Evolutionary conservation across 2,888 invertebrate genomes (phyloP).

Genomic region (Cantharis nigra): DNA sequence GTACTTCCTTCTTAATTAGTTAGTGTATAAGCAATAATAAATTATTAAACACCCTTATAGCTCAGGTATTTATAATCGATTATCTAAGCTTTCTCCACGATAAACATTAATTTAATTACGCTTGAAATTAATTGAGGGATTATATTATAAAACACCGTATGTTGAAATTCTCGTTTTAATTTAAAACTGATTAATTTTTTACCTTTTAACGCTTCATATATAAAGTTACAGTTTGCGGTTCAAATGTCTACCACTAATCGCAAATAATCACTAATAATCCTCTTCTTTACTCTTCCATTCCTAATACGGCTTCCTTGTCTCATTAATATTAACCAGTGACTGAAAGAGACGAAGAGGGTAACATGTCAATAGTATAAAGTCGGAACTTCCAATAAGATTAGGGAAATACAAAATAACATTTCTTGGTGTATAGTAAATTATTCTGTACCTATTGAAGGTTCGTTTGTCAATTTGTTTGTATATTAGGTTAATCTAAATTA

Average conservation of each 20-base stretch:
- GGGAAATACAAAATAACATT: conserved; percentile 48
- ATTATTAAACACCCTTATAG: neutral
- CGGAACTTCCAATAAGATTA: conserved; percentile 48
- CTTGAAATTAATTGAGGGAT: neutral
- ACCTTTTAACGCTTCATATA: conserved; percentile 19
- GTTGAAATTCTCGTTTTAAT: neutral
- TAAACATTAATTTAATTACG: neutral
- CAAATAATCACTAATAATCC: conserved; percentile 50
- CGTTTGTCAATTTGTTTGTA: conserved; percentile 41
- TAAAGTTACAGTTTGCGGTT: conserved; percentile 39
- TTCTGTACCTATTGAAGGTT: conserved; percentile 43
- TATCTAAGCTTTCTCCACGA: neutral
- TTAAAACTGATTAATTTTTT: conserved; percentile 22
- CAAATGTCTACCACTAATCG: conserved; percentile 47
- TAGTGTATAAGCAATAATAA: neutral
- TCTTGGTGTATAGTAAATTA: conserved; percentile 47
- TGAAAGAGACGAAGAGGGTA: conserved; percentile 36
- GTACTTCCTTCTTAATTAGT: neutral
- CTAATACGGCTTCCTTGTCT: conserved; percentile 47
- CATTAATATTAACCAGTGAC: conserved; percentile 50
- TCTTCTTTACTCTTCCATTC: conserved; percentile 43
- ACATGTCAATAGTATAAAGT: conserved; percentile 48
- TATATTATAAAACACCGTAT: neutral
- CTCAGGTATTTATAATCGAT: neutral
- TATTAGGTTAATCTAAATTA: conserved; percentile 36